phyloP scores from a whole-genome alignment of 2,888 invertebrate genomes.

The Malacosoma neustria region DNA sequence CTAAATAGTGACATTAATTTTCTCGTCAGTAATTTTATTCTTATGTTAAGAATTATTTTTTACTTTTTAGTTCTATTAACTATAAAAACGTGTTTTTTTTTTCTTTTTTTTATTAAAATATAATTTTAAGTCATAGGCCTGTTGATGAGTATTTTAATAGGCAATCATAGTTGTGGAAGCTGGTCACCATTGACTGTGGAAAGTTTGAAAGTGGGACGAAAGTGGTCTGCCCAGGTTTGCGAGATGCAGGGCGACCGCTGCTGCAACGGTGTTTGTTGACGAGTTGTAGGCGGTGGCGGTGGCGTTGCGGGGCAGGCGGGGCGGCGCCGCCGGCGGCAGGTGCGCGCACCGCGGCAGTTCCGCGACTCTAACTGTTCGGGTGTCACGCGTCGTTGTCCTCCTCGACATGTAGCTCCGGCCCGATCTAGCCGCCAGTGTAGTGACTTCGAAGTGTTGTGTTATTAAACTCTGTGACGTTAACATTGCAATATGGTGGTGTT shows the following conservation, averaged over 20 bases:
- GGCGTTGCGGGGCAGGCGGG: slow-evolving; percentile 32
- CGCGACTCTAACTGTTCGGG: slow-evolving; percentile 56
- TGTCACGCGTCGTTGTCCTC: slow-evolving; percentile 38
- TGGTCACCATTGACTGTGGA: slow-evolving; percentile 21
- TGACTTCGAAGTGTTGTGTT: slow-evolving; percentile 40
- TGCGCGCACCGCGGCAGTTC: slow-evolving; percentile 54
- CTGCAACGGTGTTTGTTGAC: slow-evolving; percentile 66
- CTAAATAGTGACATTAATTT: too few relatives aligned
- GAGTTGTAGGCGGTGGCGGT: slow-evolving; percentile 49
- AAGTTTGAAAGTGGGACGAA: slow-evolving; percentile 50
- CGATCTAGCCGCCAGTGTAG: slow-evolving; percentile 36
- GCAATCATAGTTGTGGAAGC: slow-evolving; percentile 12
- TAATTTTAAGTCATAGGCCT: too few relatives aligned
- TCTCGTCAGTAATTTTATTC: too few relatives aligned
- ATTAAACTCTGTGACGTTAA: slow-evolving; percentile 32
- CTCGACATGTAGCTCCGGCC: slow-evolving; percentile 58
- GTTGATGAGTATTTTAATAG: too few relatives aligned
- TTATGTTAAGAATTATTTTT: too few relatives aligned
- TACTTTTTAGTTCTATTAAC: too few relatives aligned
- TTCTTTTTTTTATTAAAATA: too few relatives aligned
- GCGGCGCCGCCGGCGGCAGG: slow-evolving; percentile 41
- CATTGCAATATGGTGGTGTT: slow-evolving; percentile 61
- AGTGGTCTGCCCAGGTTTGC: slow-evolving; percentile 44
- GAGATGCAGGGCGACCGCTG: slow-evolving; percentile 57
- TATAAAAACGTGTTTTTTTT: too few relatives aligned